A percentile compares a stretch with the other conserved stretches of the same genome.
These are phyloP conservation scores for Melanotaenia boesemani DNA, from an alignment of 2,797 vertebrate species.

Conservation along the genomic window DNA sequence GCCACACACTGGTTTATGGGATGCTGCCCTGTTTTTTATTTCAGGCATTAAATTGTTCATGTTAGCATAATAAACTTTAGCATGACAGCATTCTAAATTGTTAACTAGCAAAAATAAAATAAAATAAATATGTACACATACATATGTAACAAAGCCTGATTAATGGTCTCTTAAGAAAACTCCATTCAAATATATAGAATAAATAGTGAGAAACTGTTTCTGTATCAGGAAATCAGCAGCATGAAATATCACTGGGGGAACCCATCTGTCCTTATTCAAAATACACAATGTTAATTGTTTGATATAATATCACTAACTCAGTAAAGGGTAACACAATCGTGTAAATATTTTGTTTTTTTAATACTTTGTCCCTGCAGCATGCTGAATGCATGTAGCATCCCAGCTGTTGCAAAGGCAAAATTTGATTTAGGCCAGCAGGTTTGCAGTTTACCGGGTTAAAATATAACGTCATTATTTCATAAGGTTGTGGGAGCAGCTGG, in stretches of 20 bases:
- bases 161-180: not conserved
- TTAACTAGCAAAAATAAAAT: not conserved
- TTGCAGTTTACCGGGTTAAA: slow-evolving; percentile 60
- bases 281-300: not conserved
- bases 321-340: slow-evolving; percentile 12
- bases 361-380: slow-evolving; percentile 9
- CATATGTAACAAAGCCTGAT: not conserved
- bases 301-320: not conserved
- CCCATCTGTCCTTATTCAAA: not conserved
- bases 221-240: no score
- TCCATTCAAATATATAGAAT: not conserved
- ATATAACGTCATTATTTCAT: slow-evolving; percentile 65
- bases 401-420: slow-evolving; percentile 59
- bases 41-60: slow-evolving; percentile 1
- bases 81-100: not conserved
- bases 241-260: not conserved
- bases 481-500: slow-evolving; percentile 68
- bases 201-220: not conserved
- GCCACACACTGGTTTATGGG: not conserved
- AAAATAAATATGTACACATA: not conserved
- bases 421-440: slow-evolving; percentile 56
- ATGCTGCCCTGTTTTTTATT: not conserved
- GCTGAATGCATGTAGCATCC: slow-evolving; percentile 26
- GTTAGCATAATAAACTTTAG: not conserved
- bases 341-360: slow-evolving; percentile 17